Base-by-base conservation (phyloP, 2,888 invertebrate species). In the Reticulitermes lucifugus region DNA sequence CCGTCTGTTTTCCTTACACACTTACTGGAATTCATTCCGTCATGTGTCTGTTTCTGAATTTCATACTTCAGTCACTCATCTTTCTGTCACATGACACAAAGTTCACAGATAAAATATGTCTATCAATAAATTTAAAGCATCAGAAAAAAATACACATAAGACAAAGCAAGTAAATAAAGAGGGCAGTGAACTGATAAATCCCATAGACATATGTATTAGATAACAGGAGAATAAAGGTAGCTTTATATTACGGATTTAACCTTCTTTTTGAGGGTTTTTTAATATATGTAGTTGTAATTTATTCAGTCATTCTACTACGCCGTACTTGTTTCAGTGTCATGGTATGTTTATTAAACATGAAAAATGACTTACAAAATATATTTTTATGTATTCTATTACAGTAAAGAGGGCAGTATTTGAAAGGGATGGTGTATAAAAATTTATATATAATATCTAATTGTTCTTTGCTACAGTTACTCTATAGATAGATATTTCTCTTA, bases 331-430 rank as follows among this genome's bases (percentile, higher is more conserved):
- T 80, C 35, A 80, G 59, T 59, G 41, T 35, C 60, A 41, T 21
- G 22, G 80, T 21, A 41, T 60, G 60, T 80, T 22, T 80, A 80
- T 80, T 55, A 80, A 60, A 41, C 41, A 80, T 0, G 22, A 41
- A 80, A 80, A 80, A 41, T 80, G 80, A 80, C 80, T 80, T 80
- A 80, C 80, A 60, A 80, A 80, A 41, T 35, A 22, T 60, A 41
- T 73, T 41, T 21, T 73, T 41, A 41, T 73, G 41, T 73, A 73
- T 73, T 29, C 10, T 29, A 41, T 29, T 29, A 41, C 41, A 51
- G 2, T n/a, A 12, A 18, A 25, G 21, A 35, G n/a, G 18, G n/a
- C 4, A 21, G 79, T 4, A 43, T 21, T 21, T 41, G 25, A n/a
- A 46, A 43, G 46, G 22, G 46, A 60, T 59, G 59, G 55, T 18